Percentiles rank a stretch among this genome's conserved stretches.
phyloP scores from a whole-genome alignment of 2,888 invertebrate species.

The Crematogaster levior region DNA sequence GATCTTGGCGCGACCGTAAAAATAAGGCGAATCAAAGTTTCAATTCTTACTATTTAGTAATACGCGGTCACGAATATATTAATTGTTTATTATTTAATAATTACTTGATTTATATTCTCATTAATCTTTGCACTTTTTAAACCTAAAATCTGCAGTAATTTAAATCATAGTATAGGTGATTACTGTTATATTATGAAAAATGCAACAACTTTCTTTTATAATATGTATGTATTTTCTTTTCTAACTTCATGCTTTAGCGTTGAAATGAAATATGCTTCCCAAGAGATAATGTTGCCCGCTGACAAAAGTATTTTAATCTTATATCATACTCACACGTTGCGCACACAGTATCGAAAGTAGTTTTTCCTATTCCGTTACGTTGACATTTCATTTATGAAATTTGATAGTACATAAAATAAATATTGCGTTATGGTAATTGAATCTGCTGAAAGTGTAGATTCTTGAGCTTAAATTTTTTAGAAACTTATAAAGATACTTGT shows the following conservation, averaged over 20 bases:
- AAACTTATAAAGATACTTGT: not conserved
- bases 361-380: not conserved
- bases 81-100: not conserved
- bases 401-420: not conserved
- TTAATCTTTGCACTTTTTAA: not conserved
- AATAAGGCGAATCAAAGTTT: too few species aligned
- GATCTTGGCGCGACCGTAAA: too few species aligned
- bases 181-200: conserved; percentile 36
- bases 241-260: conserved; percentile 19
- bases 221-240: conserved; percentile 19
- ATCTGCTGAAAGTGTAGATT: not conserved
- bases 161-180: conserved; percentile 5
- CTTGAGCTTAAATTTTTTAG: not conserved
- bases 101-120: not conserved
- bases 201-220: conserved; percentile 36
- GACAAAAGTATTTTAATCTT: conserved; percentile 70
- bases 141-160: not conserved
- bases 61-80: too few species aligned
- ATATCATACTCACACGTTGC: conserved; percentile 48
- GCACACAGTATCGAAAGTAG: conserved; percentile 3
- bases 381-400: conserved; percentile 13
- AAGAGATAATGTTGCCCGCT: conserved; percentile 52
- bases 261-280: conserved; percentile 68
- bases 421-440: not conserved
- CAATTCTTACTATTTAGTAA: too few species aligned